Evolutionary conservation across 2,113 vertebrate species (phyloP).

Genomic region (Globicephala melas): DNA sequence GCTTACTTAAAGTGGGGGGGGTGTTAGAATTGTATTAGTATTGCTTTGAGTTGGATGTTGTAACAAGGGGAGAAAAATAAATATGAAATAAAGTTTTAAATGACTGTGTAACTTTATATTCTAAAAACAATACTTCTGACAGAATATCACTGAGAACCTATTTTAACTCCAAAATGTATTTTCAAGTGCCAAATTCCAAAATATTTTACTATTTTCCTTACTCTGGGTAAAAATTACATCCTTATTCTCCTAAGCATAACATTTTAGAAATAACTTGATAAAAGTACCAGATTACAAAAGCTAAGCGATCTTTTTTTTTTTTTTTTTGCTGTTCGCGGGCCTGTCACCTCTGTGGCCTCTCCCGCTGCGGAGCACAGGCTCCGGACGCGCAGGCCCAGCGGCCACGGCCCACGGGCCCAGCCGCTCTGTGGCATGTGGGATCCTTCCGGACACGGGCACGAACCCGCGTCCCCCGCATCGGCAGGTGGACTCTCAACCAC

Average conservation of each 20-base stretch:
- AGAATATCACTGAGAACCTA: not conserved
- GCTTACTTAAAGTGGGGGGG: constrained; percentile 31
- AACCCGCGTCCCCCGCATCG: no score
- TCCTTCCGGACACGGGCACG: no score
- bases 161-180: constrained; percentile 25
- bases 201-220: constrained; percentile 28
- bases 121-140: constrained; percentile 28
- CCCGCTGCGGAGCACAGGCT: no score
- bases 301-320: not conserved
- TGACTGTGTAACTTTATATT: constrained; percentile 50
- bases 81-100: constrained; percentile 64
- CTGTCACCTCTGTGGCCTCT: no score
- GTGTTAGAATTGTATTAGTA: constrained; percentile 43
- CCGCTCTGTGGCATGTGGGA: no score
- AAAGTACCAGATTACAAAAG: constrained; percentile 36
- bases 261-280: constrained; percentile 29
- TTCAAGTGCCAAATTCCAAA: constrained; percentile 37
- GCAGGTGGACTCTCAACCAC: no score
- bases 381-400: no score
- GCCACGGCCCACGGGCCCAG: no score
- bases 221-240: not conserved
- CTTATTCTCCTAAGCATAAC: not conserved
- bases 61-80: constrained; percentile 60
- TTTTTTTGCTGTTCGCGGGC: no score
- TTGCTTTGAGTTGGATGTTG: constrained; percentile 42